Evolutionary conservation across 2,797 vertebrate species (phyloP), one percentile per base, ranked within the genome.

Genomic region (Caiman crocodilus): DNA sequence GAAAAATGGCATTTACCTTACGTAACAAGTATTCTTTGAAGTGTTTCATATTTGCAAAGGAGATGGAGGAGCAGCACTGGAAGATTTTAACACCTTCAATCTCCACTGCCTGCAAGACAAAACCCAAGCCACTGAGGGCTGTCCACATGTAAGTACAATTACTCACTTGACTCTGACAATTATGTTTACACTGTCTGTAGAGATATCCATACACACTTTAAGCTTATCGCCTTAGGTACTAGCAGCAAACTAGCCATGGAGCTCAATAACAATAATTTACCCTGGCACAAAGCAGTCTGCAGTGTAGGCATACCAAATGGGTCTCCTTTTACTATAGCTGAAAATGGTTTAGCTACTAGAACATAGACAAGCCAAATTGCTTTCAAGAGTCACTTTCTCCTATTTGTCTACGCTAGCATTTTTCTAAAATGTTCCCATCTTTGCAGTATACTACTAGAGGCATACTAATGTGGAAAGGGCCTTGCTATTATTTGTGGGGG

Each of bases 61-160:
- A 97, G 56, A 97, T 95, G 61, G 97, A 95, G 25, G 90, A 97
- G 73, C 96, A 96, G 84, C 97, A 98, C 83, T 97, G 97, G 86
- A 97, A 96, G 90, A 97, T 97, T 74, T 96, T 97, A 81, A 97
- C 89, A 14, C 97, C 97, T 12, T 97, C 96, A 56, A 95, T 90
- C 75, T 74, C 84, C 2, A 10, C 8, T 17, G 88, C 88, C 97
- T 98, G 84, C 42, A 83, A 91, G 89, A 58, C 56, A 89, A 11
- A 86, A 91, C 14, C 18, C 4, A 21, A 64, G 23, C 26, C 50
- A 74, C 28, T 64, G n/a, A 78, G 63, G 55, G 32, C 2, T 60
- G 64, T 67, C 20, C 21, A 23, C 14, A 35, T 5, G 15, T 14
- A 84, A 80, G 16, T 61, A n/a, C 20, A 65, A 3, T n/a, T 65